Conservation (phyloP, 92 coral and sea anemone genomes). For the Phenganax stokvisi region DNA sequence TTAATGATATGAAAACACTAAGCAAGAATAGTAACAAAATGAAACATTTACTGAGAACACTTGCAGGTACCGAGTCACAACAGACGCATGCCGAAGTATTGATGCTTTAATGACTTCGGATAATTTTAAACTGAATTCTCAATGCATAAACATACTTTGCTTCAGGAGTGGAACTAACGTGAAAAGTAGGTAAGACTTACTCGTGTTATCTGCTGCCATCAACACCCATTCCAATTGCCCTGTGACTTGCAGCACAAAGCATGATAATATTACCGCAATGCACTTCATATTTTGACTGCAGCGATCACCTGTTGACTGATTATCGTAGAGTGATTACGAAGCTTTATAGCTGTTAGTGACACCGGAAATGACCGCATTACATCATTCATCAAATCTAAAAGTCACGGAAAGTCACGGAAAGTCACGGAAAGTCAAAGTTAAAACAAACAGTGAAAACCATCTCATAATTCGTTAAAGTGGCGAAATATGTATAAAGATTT, state of each 20-base stretch:
- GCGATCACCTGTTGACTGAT: not conserved
- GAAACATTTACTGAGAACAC: too few species aligned
- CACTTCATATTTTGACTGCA: not conserved
- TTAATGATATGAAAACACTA: too few species aligned
- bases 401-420: not conserved
- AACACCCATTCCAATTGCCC: slow-evolving; percentile 14
- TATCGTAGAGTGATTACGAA: not conserved
- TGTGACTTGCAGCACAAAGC: not conserved
- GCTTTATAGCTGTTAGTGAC: not conserved
- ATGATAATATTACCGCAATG: not conserved
- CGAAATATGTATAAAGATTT: too few species aligned
- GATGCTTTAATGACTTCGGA: too few species aligned
- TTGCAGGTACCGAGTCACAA: too few species aligned
- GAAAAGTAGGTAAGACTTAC: not conserved
- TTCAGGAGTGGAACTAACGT: not conserved
- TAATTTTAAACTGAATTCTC: too few species aligned
- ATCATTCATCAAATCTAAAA: not conserved
- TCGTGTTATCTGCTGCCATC: not conserved
- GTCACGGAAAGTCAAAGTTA: slow-evolving; percentile 3
- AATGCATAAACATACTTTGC: too few species aligned
- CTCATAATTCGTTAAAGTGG: too few species aligned
- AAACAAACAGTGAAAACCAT: not conserved
- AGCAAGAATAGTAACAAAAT: too few species aligned
- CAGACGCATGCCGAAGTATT: too few species aligned
- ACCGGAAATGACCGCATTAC: slow-evolving; percentile 6